Base-by-base conservation (phyloP, 2,113 vertebrate genomes). In the Melanerpes aurifrons region DNA sequence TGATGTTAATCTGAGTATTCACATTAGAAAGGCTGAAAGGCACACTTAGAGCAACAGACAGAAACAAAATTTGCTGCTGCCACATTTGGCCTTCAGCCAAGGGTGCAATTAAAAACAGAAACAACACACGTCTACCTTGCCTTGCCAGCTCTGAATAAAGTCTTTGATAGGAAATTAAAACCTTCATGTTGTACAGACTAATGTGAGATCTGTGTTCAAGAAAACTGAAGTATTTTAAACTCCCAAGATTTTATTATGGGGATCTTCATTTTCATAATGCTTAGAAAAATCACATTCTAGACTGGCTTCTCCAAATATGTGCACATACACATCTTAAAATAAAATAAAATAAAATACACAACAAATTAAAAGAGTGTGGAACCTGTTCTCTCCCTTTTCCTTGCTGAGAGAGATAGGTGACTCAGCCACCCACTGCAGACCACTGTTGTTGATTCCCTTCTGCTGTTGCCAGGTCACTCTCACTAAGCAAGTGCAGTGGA, bases 71-170 rank as follows among this genome's bases (percentile, higher is more conserved):
- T 70, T 86, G 56, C 62, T 57, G 45, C 71, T 87, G 57, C 67
- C 50, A 63, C 69, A 10, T 62, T n/a, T 72, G 81, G 63, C 67
- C 32, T 76, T 84, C 71, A 70, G 70, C 77, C 92, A 92, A 45
- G 37, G 40, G 14, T 88, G 29, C 88, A 88, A 84, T 75, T 78
- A 64, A 81, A 86, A 93, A n/a, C 74, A 84, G 62, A 81, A 92
- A 45, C 58, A 47, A 50, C 48, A 66, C 22, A 19, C 24, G 76
- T 86, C 32, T 58, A 82, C 73, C 73, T 89, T 89, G 57, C 68
- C 59, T 90, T 85, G 53, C 75, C 48, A 58, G 45, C 53, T 93
- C 69, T 78, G 66, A 86, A 75, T 78, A 75, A 81, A 77, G 86
- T 56, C 28, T 74, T 67, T 87, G 19, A 73, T 62, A 70, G 45